A percentile compares a stretch with the other conserved stretches of the same genome.
phyloP scores from a whole-genome alignment of 2,113 vertebrate species.

The Suncus etruscus region DNA sequence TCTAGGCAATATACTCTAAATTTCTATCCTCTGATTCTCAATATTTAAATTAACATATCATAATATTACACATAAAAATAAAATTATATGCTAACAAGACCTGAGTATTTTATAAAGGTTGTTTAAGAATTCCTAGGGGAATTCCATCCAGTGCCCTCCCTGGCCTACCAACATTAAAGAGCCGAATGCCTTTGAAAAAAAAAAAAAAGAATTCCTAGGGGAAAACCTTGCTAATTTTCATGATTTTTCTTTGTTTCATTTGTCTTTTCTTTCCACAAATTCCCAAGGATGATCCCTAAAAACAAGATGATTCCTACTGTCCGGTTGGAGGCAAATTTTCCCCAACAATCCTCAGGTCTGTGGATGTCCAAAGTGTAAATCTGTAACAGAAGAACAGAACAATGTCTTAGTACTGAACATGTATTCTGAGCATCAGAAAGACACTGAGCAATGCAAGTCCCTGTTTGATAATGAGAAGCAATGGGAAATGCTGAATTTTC shows the following conservation, averaged over 20 bases:
- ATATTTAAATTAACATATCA: neutral
- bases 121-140: too few relatives aligned
- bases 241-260: constrained; percentile 65
- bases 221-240: constrained; percentile 35
- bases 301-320: constrained; percentile 93
- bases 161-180: too few relatives aligned
- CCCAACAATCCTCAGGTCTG: constrained; percentile 96
- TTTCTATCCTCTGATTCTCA: constrained; percentile 1
- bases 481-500: too few relatives aligned
- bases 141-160: too few relatives aligned
- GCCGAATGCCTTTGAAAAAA: too few relatives aligned
- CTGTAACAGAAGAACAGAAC: constrained; percentile 83
- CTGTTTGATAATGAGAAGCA: too few relatives aligned
- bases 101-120: neutral
- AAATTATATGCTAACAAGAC: neutral
- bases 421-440: too few relatives aligned
- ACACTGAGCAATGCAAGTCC: too few relatives aligned
- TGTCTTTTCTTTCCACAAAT: constrained; percentile 90
- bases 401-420: neutral
- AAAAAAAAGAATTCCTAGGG: constrained; percentile 16
- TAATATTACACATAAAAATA: neutral
- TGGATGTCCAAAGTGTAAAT: constrained; percentile 94
- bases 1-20: neutral
- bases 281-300: constrained; percentile 93
- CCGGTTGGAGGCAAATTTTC: constrained; percentile 95